These are phyloP conservation scores for Passer domesticus DNA, from an alignment of 2,113 vertebrate genomes.

Conservation along the genomic window DNA sequence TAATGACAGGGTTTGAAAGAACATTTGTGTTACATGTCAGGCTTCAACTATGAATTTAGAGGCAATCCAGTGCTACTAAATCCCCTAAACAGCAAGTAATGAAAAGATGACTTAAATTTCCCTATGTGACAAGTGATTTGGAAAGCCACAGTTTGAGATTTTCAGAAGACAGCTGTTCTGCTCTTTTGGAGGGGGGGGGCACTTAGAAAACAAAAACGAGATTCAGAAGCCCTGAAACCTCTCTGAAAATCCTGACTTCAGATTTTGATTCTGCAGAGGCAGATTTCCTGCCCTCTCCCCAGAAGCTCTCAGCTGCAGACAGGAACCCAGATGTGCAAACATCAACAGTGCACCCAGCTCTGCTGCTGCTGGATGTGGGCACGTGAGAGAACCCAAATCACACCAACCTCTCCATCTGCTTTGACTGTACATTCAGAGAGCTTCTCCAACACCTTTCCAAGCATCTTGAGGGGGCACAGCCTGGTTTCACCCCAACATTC, in stretches of 20 bases:
- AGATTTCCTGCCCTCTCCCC: background rate
- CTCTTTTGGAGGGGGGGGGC: background rate
- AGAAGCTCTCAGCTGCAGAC: background rate
- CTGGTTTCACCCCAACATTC: background rate
- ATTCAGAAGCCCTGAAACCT: background rate
- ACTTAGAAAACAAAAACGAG: background rate
- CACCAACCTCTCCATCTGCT: background rate
- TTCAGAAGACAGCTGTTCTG: conserved; percentile 11
- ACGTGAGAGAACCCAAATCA: background rate
- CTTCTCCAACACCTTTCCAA: background rate
- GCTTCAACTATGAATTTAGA: conserved; percentile 23
- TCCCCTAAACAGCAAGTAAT: conserved; percentile 43
- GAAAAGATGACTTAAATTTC: conserved; percentile 54
- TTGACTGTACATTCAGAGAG: background rate
- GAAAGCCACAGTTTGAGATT: background rate
- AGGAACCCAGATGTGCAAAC: background rate
- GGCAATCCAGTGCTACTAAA: conserved; percentile 45
- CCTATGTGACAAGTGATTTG: conserved; percentile 21
- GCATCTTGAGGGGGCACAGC: background rate
- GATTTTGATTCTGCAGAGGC: background rate
- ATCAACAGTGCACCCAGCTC: background rate
- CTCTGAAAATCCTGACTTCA: background rate
- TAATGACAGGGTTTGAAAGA: conserved; percentile 54
- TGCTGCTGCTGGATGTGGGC: background rate
- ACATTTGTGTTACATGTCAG: conserved; percentile 50